Base-by-base conservation (phyloP, 2,797 vertebrate species). In the Chelmon rostratus region DNA sequence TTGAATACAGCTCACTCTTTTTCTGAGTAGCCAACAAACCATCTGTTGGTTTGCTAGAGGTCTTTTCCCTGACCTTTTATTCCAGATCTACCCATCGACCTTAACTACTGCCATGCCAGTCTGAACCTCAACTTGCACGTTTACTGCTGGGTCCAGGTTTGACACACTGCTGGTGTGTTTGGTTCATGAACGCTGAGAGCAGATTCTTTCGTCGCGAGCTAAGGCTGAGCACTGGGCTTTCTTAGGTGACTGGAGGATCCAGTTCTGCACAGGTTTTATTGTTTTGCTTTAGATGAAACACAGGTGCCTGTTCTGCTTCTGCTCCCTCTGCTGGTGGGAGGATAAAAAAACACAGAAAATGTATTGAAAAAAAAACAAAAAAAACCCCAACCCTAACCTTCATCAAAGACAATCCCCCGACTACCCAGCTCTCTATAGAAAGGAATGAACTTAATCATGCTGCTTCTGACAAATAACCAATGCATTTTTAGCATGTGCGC, bases 231-330 rank as follows among this genome's bases (percentile, higher is more conserved):
- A 72, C 33, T 75, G 81, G 73, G 87, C 85, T 85, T 85, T 65
- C 78, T 67, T 74, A 63, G 72, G 87, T 80, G 81, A 88, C 62
- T 79, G 56, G 85, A 77, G 76, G 84, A 92, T 94, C 91, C 90
- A 87, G 85, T 59, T 81, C 86, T 87, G 84, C 85, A 87, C 82
- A 85, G 23, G 46, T 90, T 91, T 66, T 75, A 75, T 89, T 86
- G 59, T 91, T 87, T 90, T 89, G 90, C 91, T 94, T 94, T 95
- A 93, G 94, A 92, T 89, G 67, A 93, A 94, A 95, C 94, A 95
- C 93, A 91, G 86, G 94, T 96, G 95, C 94, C 96, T 96, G 95
- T 90, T 93, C 82, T 88, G 91, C 91, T 92, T 91, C 73, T 73
- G 83, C 91, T 92, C 93, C 91, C 91, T 68, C 88, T 89, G 88